Evolutionary conservation across 2,113 vertebrate genomes (phyloP), one percentile per base, ranked within the genome.

Genomic region (Rostratula benghalensis): DNA sequence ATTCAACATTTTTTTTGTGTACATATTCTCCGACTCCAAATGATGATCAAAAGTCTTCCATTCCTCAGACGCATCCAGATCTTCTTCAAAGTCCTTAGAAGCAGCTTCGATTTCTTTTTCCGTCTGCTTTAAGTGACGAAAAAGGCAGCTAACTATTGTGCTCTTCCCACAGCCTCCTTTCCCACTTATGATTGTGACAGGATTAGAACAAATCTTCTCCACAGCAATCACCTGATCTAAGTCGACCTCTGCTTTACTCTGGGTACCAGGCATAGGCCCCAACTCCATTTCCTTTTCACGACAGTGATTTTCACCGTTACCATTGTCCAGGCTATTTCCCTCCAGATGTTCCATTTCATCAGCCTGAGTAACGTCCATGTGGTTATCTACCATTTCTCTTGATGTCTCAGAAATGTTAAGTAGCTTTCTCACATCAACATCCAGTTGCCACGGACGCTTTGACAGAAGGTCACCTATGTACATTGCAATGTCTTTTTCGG

Each of bases 151-250:
- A 43, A 99, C 98, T 56, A 99, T 93, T 5, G 98, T 98, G 75
- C 98, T 99, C 96, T 99, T 99, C 43, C 99, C 99, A 90, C 98
- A 98, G 28, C 99, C 99, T 14, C 98, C 99, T 93, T 98, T 99
- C 43, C 98, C 99, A 80, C 98, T 99, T 86, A 99, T 96, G 80
- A 99, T 89, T 0, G 98, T 99, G 78, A 99, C 98, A 17, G 98
- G 97, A 81, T 98, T 98, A 74, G 94, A 89, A 83, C 98, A 98
- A 63, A 99, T 98, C 97, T 98, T 98, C 84, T 97, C 41, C 60
- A 98, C 27, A 53, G 98, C 99, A 35, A 59, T 94, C 64, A 97
- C 57, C 48, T 99, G 99, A 87, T 98, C 98, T n/a, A 19, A 75
- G 64, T 99, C 98, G 67, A 98, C 64, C 2, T 94, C 91, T 50